Conservation (phyloP, 2,113 vertebrate species). For the Arothron firmamentum region DNA sequence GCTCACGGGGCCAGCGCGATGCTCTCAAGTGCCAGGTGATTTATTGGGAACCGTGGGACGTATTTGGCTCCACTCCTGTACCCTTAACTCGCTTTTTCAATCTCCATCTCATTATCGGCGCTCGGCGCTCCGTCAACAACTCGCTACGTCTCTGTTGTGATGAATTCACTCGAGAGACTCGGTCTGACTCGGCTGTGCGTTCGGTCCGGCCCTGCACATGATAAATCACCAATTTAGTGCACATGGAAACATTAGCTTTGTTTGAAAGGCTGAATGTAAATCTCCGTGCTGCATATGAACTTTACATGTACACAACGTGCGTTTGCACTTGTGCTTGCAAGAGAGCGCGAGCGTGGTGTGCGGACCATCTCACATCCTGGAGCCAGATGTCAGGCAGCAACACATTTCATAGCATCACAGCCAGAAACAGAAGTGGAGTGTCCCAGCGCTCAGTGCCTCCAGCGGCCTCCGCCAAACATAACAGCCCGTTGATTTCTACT, state of each 20-base stretch:
- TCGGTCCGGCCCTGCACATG: constrained; percentile 44
- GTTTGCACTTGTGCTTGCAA: constrained; percentile 34
- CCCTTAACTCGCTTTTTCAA: constrained; percentile 65
- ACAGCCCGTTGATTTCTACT: no score
- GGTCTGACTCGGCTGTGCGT: constrained; percentile 52
- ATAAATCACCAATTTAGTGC: constrained; percentile 69
- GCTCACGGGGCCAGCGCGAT: constrained; percentile 45
- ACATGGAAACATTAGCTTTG: constrained; percentile 46
- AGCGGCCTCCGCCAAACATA: no score
- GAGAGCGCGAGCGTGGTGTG: constrained; percentile 6
- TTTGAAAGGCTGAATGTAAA: constrained; percentile 45
- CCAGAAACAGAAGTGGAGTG: no score
- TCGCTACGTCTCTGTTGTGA: constrained; percentile 47
- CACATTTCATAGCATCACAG: no score
- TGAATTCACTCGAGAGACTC: constrained; percentile 59
- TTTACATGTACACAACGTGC: constrained; percentile 46
- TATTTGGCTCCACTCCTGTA: constrained; percentile 54
- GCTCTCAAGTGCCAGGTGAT: constrained; percentile 53
- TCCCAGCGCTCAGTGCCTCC: no score
- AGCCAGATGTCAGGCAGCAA: no score
- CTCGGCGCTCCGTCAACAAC: constrained; percentile 64
- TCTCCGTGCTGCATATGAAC: constrained; percentile 36
- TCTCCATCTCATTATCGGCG: constrained; percentile 73
- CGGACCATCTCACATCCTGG: constrained; percentile 12
- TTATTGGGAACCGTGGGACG: constrained; percentile 56